Base-by-base conservation (phyloP, 2,888 invertebrate genomes). In the Gandaritis pyraliata region DNA sequence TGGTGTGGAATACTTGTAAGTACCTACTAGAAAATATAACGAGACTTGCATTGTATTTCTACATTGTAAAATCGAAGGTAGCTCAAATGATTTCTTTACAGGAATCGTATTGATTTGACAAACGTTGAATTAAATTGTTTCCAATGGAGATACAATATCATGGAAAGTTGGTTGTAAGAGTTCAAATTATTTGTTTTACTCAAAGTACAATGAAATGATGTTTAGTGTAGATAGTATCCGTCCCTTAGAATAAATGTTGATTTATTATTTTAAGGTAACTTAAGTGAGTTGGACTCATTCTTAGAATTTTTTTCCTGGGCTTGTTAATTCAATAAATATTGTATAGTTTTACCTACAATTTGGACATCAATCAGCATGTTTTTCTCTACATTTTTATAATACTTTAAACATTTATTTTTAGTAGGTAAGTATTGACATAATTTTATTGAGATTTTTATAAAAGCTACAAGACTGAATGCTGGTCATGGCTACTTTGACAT, bases 381-480 rank as follows among this genome's bases (percentile, higher is more conserved):
- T 8, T 33, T 33, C 8, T 33, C 8, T 33, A 33, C 8, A 33
- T 33, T 23, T 23, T 0, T 33, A 33, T 7, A 29, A 29, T 6
- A 43, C 10, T 43, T 23, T 47, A 47, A 10, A 12, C n/a, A 48
- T 45, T 50, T 53, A 33, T 59, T 13, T 62, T 49, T 60, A 62
- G 61, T 60, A 67, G 62, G 46, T 76, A 81, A 75, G 70, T 66
- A 74, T 77, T 75, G 78, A 78, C 74, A 77, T 76, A 71, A 69
- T 77, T 70, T 69, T 71, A 68, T 60, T 82, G 79, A 80, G 81
- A 83, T 83, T 81, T 77, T 75, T 75, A 69, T 67, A 72, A 75
- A 78, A 73, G 73, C 79, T 82, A 76, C 71, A 87, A 87, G 84
- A 83, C 83, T 85, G 83, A 84, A 61, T 65, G 73, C 83, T 83